These are phyloP conservation scores for Coleophora flavipennella DNA, from an alignment of 2,888 invertebrate genomes.

Conservation along the genomic window DNA sequence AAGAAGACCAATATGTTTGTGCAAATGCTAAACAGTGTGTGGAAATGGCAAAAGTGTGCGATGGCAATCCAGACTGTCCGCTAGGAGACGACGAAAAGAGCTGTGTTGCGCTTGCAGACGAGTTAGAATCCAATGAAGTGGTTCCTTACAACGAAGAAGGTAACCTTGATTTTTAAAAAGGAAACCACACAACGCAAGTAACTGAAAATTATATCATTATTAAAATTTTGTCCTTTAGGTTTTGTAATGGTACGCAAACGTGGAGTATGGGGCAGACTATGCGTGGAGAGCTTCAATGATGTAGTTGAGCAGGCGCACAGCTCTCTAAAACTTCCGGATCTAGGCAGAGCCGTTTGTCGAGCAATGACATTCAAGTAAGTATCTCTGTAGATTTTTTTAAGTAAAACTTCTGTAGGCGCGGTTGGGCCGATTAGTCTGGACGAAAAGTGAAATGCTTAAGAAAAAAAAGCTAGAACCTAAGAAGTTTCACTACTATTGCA, in stretches of 20 bases:
- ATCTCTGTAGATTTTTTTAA: too few relatives aligned
- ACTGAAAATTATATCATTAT: constrained; percentile 1
- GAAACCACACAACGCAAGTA: not conserved
- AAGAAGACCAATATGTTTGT: constrained; percentile 80
- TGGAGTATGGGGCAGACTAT: constrained; percentile 84
- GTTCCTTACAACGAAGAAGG: constrained; percentile 76
- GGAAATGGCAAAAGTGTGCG: constrained; percentile 76
- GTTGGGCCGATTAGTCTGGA: not conserved
- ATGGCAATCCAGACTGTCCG: constrained; percentile 80
- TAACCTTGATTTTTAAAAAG: constrained; percentile 17
- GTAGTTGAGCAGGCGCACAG: constrained; percentile 72
- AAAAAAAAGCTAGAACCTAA: too few relatives aligned
- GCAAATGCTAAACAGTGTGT: constrained; percentile 81
- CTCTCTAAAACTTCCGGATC: constrained; percentile 76
- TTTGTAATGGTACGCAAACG: constrained; percentile 82
- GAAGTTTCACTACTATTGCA: too few relatives aligned
- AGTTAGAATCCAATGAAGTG: constrained; percentile 68
- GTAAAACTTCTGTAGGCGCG: too few relatives aligned
- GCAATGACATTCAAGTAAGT: constrained; percentile 83
- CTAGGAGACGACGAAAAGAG: constrained; percentile 83
- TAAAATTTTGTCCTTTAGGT: constrained; percentile 62
- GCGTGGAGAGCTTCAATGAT: constrained; percentile 77
- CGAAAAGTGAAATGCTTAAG: too few relatives aligned
- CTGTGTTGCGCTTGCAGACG: constrained; percentile 77
- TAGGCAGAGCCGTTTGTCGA: constrained; percentile 82